Percentiles rank a stretch among this genome's conserved stretches.
Conservation (phyloP, 1,140 invertebrate genomes). For the Drosophila repleta region DNA sequence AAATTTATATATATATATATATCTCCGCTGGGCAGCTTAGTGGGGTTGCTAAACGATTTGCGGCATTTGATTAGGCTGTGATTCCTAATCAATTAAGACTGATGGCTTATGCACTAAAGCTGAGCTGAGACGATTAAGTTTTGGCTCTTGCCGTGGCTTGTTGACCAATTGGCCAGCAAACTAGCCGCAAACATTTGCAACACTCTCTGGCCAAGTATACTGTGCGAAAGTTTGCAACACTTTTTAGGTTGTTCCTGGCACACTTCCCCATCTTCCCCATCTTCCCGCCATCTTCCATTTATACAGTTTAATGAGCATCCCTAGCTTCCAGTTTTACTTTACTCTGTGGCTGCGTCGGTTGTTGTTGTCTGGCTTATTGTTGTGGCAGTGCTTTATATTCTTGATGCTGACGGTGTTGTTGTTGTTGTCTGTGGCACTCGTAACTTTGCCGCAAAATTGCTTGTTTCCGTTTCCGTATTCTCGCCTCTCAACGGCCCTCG, state of each 20-base stretch:
- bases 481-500: constrained; percentile 43
- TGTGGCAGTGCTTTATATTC: constrained; percentile 52
- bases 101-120: constrained; percentile 29
- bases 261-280: neutral
- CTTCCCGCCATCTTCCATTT: neutral
- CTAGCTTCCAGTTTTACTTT: constrained; percentile 29
- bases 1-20: too few relatives aligned
- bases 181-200: constrained; percentile 48
- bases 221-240: constrained; percentile 31
- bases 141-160: constrained; percentile 25
- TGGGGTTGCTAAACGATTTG: constrained; percentile 46
- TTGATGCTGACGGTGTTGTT: constrained; percentile 25
- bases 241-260: constrained; percentile 17
- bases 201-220: constrained; percentile 32
- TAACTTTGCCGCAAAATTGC: constrained; percentile 83
- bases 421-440: constrained; percentile 67
- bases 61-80: constrained; percentile 8
- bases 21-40: constrained; percentile 26
- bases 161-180: constrained; percentile 29
- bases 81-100: constrained; percentile 38
- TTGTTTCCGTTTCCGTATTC: constrained; percentile 81
- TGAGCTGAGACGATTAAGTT: constrained; percentile 8
- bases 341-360: constrained; percentile 14
- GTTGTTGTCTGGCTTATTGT: constrained; percentile 42
- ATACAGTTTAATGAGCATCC: constrained; percentile 40